These are phyloP conservation scores for Dugesia japonica DNA, from an alignment of 2,888 invertebrate genomes.

Conservation along the genomic window DNA sequence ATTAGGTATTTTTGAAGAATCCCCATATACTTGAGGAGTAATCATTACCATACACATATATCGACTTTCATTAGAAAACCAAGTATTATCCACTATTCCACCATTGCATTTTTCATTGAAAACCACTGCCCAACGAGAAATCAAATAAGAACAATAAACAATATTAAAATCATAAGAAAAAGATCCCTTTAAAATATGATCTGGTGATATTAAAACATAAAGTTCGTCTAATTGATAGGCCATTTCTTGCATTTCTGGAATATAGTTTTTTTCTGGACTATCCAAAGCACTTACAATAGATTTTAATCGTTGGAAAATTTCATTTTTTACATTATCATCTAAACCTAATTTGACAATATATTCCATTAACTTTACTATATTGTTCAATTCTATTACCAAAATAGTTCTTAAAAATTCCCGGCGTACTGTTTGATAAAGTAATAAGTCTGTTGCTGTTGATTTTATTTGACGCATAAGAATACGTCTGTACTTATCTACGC, in stretches of 20 bases:
- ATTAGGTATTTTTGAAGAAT: neutral
- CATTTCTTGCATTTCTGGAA: constrained; percentile 1
- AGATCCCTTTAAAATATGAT: neutral
- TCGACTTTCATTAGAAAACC: neutral
- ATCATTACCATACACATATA: neutral
- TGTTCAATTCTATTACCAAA: neutral
- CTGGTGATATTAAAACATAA: neutral
- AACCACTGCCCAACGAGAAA: neutral
- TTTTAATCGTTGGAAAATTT: neutral
- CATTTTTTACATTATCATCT: neutral
- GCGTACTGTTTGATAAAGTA: neutral
- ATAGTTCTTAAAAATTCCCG: neutral
- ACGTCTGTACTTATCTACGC: neutral
- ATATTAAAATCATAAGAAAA: neutral
- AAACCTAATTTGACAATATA: neutral
- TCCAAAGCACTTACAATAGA: neutral
- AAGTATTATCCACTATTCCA: constrained; percentile 4
- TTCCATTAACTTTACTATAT: neutral
- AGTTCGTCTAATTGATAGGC: neutral
- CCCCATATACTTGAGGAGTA: neutral
- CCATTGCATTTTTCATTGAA: neutral
- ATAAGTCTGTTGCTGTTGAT: neutral
- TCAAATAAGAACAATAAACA: neutral
- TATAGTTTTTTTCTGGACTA: neutral
- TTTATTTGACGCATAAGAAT: neutral